Percentiles rank a stretch among this genome's conserved stretches.
phyloP scores from a whole-genome alignment of 2,888 invertebrate genomes.

The Tribolium freemani region DNA sequence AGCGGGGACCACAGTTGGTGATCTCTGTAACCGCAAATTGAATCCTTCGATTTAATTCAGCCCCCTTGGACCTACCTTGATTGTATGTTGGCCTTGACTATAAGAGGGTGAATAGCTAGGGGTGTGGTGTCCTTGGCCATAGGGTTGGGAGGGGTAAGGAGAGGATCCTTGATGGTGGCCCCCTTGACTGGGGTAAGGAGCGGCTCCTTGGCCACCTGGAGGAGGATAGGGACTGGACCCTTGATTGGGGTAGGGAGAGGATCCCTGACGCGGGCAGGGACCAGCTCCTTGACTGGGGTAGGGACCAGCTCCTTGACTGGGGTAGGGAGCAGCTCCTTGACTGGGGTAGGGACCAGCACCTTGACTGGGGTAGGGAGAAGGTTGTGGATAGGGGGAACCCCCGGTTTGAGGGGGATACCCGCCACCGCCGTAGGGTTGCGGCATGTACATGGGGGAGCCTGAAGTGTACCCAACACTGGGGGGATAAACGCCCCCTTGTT shows the following conservation, averaged over 20 bases:
- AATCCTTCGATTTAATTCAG: slow-evolving; percentile 10
- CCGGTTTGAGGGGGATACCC: slow-evolving; percentile 36
- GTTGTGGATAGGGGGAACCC: slow-evolving; percentile 32
- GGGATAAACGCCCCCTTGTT: slow-evolving; percentile 59
- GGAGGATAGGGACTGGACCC: neutral
- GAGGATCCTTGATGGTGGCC: neutral
- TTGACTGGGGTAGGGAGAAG: neutral
- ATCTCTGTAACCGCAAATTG: slow-evolving; percentile 70
- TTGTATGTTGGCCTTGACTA: slow-evolving; percentile 17
- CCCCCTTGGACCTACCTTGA: slow-evolving; percentile 7
- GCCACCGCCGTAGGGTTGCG: slow-evolving; percentile 63
- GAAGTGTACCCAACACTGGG: slow-evolving; percentile 70
- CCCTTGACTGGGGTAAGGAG: slow-evolving; percentile 12
- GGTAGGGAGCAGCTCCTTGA: neutral
- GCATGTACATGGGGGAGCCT: slow-evolving; percentile 68
- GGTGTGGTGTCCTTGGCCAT: slow-evolving; percentile 9
- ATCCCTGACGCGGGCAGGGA: neutral
- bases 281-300: too few relatives aligned
- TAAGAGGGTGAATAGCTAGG: slow-evolving; percentile 18
- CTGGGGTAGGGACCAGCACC: neutral
- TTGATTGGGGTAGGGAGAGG: slow-evolving; percentile 3
- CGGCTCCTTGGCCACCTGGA: neutral
- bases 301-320: neutral
- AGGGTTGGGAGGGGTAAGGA: neutral
- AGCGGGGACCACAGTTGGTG: slow-evolving; percentile 80